Evolutionary conservation across 1,140 invertebrate genomes (phyloP).

Genomic region (Babylonia areolata): DNA sequence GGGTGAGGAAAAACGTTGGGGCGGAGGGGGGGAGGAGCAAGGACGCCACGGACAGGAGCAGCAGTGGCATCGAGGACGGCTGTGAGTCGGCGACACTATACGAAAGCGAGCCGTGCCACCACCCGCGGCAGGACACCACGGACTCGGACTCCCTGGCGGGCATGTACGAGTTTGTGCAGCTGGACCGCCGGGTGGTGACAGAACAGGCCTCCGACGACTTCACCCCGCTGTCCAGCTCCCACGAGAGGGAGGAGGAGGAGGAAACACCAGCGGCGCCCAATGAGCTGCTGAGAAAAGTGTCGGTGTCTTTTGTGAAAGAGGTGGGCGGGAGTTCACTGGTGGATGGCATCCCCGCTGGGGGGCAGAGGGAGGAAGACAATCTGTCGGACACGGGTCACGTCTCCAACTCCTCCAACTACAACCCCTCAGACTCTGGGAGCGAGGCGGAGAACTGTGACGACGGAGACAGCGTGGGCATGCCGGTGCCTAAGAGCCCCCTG

Average conservation of each 20-base stretch:
- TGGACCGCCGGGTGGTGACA: background rate
- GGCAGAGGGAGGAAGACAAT: constrained; percentile 28
- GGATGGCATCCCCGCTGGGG: background rate
- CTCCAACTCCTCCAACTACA: constrained; percentile 47
- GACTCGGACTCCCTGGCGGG: background rate
- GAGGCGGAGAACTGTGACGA: constrained; percentile 42
- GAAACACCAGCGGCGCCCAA: background rate
- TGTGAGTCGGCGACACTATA: background rate
- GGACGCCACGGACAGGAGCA: background rate
- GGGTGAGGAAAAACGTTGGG: too few species aligned
- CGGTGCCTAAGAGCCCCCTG: background rate
- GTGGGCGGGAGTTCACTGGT: background rate
- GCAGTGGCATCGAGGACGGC: constrained; percentile 4
- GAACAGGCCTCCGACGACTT: background rate
- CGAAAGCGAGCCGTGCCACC: background rate
- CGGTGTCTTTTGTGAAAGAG: background rate
- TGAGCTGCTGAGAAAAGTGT: too few species aligned
- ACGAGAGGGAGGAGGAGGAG: background rate
- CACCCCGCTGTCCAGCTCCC: background rate
- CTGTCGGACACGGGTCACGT: constrained; percentile 32
- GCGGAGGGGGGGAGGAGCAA: background rate
- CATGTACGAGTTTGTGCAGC: constrained; percentile 22
- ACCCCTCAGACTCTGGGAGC: constrained; percentile 46
- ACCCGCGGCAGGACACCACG: background rate
- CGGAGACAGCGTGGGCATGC: background rate